phyloP scores from a whole-genome alignment of 1,140 invertebrate genomes.

The Vollenhovia emeryi region DNA sequence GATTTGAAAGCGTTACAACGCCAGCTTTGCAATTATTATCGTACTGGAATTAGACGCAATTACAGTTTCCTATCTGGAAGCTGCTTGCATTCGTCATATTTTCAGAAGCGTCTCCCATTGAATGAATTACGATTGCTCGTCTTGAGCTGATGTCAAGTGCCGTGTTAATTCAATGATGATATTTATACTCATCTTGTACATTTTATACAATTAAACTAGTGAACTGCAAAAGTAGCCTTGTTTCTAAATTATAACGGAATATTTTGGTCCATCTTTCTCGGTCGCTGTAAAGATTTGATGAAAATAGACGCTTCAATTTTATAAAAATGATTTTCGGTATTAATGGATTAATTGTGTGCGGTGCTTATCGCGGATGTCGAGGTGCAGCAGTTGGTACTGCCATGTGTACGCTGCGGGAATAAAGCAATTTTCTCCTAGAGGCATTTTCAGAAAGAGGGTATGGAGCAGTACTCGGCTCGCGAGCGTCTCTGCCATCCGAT shows the following conservation, averaged over 20 bases:
- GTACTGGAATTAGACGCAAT: constrained; percentile 57
- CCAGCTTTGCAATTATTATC: constrained; percentile 63
- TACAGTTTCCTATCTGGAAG: constrained; percentile 22
- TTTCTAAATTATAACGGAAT: not conserved
- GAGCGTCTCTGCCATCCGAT: constrained; percentile 78
- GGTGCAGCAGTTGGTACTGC: constrained; percentile 50
- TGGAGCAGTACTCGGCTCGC: constrained; percentile 61
- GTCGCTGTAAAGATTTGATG: not conserved
- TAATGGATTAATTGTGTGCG: constrained; percentile 45
- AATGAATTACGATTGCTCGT: constrained; percentile 2
- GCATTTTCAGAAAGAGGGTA: constrained; percentile 36
- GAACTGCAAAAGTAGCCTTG: not conserved
- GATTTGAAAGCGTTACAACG: constrained; percentile 53
- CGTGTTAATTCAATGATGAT: not conserved
- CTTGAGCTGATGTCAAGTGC: not conserved
- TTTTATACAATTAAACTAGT: not conserved
- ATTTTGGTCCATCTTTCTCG: not conserved
- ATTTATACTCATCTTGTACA: not conserved
- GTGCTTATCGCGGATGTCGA: constrained; percentile 37
- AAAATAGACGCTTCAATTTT: not conserved
- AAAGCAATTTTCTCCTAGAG: constrained; percentile 58
- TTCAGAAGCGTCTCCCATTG: not conserved
- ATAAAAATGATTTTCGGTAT: constrained; percentile 7
- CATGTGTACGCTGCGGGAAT: constrained; percentile 46
- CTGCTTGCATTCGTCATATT: constrained; percentile 11